A percentile compares a stretch with the other conserved stretches of the same genome.
These are phyloP conservation scores for Agriopis aurantiaria DNA, from an alignment of 2,888 invertebrate species.

Conservation along the genomic window DNA sequence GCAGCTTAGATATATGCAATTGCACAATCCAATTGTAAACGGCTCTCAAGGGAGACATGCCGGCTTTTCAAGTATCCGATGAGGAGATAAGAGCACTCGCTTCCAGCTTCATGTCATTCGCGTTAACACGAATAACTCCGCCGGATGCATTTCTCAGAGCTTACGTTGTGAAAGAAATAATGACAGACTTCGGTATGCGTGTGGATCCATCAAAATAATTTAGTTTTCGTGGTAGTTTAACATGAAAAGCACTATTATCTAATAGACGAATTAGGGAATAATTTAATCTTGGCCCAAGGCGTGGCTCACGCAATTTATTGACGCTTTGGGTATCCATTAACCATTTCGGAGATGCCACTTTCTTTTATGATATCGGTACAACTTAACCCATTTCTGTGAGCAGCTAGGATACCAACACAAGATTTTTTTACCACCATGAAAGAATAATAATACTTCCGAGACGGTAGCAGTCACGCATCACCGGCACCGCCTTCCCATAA, in stretches of 20 bases:
- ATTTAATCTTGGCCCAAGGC: conserved; percentile 56
- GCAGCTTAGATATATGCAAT: conserved; percentile 61
- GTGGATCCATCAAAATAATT: conserved; percentile 54
- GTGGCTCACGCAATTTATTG: conserved; percentile 58
- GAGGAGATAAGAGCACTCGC: conserved; percentile 52
- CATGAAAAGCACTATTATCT: conserved; percentile 50
- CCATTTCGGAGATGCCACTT: conserved; percentile 53
- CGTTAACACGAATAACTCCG: conserved; percentile 33
- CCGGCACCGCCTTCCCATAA: conserved; percentile 25
- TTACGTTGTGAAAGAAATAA: conserved; percentile 33
- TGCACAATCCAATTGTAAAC: conserved; percentile 67
- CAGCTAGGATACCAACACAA: conserved; percentile 38
- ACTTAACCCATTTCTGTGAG: conserved; percentile 37
- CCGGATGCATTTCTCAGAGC: conserved; percentile 24
- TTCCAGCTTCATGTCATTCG: conserved; percentile 43
- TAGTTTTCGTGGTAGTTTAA: conserved; percentile 47
- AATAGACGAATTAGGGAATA: conserved; percentile 55
- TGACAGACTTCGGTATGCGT: conserved; percentile 48
- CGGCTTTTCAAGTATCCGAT: conserved; percentile 62
- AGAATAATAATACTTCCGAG: conserved; percentile 49
- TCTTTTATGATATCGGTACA: conserved; percentile 46
- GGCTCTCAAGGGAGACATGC: conserved; percentile 53
- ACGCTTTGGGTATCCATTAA: conserved; percentile 57
- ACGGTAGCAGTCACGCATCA: conserved; percentile 62
- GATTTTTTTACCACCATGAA: conserved; percentile 47